Base-by-base conservation (phyloP, 2,797 vertebrate genomes). In the Aselliscus stoliczkanus region DNA sequence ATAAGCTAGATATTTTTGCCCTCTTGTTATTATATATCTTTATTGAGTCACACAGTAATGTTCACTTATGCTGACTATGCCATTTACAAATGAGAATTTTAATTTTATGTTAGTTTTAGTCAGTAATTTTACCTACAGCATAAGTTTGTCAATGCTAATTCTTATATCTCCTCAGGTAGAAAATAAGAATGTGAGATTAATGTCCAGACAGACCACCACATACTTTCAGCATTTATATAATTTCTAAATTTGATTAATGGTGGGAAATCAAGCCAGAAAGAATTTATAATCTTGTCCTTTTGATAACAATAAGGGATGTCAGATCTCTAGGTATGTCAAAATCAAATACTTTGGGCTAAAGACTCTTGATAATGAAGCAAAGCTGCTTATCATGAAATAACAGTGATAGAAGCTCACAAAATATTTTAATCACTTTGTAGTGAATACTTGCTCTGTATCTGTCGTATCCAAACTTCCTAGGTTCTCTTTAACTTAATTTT, bases 51-150 rank as follows among this genome's bases (percentile, higher is more conserved):
- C 47, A 91, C 82, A 83, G 4, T 72, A 94, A 2, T 87, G 0
- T 62, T 96, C 25, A 83, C 1, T 75, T 73, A 79, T 90, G 87
- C 54, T 21, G 47, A 52, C 6, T 27, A 12, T 2, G 11, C 27
- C 20, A 72, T 95, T 97, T 96, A 31, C 34, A 95, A 97, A 86
- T 29, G 42, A 2, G 4, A 80, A 39, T 82, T 96, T 97, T 86
- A 77, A 81, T 96, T 97, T 97, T 13, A 5, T 60, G 60, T 1
- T 70, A 50, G n/a, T n/a, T 56, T 39, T 89, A 47, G 17, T 76
- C 0, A 42, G 3, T 94, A 75, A 29, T 44, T 96, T 2, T 34
- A 88, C 2, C 8, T 60, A 52, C 1, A 13, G 14, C 58, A 72
- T 69, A 65, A 90, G 29, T 7, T 91, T 90, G 31, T 70, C 25